Base-by-base conservation (phyloP, 1,140 invertebrate genomes). In the Neotoxoptera formosana region DNA sequence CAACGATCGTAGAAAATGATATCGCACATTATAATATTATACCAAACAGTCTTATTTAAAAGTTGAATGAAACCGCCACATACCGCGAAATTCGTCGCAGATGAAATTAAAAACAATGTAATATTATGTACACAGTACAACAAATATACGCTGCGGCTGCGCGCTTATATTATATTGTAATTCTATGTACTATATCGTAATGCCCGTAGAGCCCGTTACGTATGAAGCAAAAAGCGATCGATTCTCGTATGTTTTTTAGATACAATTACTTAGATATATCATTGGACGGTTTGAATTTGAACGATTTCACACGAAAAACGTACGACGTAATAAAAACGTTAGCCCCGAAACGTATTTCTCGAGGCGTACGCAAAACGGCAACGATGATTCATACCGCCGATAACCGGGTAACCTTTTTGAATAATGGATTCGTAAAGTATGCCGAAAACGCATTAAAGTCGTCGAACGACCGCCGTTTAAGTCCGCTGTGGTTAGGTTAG, bases 391-490 rank as follows among this genome's bases (percentile, higher is more conserved):
- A 45, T 45, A 41, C 51, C 23, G 53, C 53, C 88, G 51, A 56
- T 56, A 60, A 60, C 34, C 88, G 34, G 34, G 88, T 90, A 60
- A 90, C 88, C 23, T 67, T 60, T 90, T 67, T 90, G 53, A 25
- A 90, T 90, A 90, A 90, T 67, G 89, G 56, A 60, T 90, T 67
- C 36, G 60, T 90, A 90, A 90, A 90, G 34, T 67, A 90, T 67
- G 53, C 53, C 56, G 45, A 90, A 90, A 90, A 67, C 53, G 89
- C 53, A 67, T 60, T 60, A 67, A 90, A 67, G 56, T 23, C 51
- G 23, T 90, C 34, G 34, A 60, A 47, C 88, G 88, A 30, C 41
- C 25, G n/a, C 48, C 87, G 48, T 53, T 89, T 89, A 89, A 56
- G 51, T 7, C 21, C 48, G 47, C 25, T 41, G 34, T 30, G n/a